Base-by-base conservation (phyloP, 2,113 vertebrate species). In the Entelurus aequoreus region DNA sequence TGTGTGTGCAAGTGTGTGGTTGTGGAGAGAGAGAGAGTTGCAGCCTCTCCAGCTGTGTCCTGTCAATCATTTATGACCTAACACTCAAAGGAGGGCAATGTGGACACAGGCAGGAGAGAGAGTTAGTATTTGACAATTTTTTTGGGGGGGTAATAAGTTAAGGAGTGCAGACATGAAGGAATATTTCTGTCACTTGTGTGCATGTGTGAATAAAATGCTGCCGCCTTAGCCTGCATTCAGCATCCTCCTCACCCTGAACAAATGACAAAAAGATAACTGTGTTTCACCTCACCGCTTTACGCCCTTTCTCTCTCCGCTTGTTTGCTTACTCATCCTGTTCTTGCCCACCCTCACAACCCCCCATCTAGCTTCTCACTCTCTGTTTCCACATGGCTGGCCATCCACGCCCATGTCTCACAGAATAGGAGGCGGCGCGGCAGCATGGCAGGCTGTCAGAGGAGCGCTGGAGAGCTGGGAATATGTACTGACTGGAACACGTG, bases 401-500 rank as follows among this genome's bases (percentile, higher is more conserved):
- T 85, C 83, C 83, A 84, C 78, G 84, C 78, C 75, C 75, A 70
- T 80, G 84, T 88, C 86, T 84, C 81, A 62, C 78, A 82, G 84
- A 81, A 86, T 69, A 77, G 83, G 80, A 84, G 81, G 82, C 82
- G 77, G 80, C 40, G 77, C 68, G 55, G 80, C 80, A 85, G 83
- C 80, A 86, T 87, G 85, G 87, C 87, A 86, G 80, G 82, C 85
- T 87, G 87, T 85, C 85, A 87, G 81, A 81, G 84, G 87, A 84
- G 64, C 48, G 66, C 77, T 62, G 58, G 76, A 81, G 85, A 86
- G 83, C 78, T 75, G 65, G 84, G 82, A 84, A 87, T 84, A 85
- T 82, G 83, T 78, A 88, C 72, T 85, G 79, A 87, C 87, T 87
- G 78, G 81, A 86, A 82, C 80, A n/a, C 77, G 48, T 73, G 66